Evolutionary conservation across 2,113 vertebrate genomes (phyloP).

Genomic region (Colaptes auratus): DNA sequence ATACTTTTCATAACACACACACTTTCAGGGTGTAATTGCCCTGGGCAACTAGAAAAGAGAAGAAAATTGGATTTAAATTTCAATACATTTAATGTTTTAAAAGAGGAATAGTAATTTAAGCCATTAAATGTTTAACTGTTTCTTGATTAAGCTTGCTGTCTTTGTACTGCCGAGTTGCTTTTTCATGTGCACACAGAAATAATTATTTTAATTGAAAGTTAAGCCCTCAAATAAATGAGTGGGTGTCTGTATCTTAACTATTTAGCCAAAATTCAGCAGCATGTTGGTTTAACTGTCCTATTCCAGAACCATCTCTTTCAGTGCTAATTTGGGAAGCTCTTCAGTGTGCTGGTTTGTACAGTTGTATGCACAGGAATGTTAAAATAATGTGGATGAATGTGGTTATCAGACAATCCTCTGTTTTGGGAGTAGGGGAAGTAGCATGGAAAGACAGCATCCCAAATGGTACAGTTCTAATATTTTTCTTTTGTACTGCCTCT

Average conservation of each 20-base stretch:
- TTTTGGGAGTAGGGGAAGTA: background rate
- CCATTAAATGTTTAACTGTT: background rate
- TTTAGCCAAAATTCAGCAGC: background rate
- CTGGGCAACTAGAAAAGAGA: background rate
- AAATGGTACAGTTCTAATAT: background rate
- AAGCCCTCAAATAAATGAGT: background rate
- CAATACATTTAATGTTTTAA: background rate
- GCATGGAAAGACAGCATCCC: background rate
- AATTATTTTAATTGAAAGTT: background rate
- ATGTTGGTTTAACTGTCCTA: background rate
- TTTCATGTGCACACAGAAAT: background rate
- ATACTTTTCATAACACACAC: background rate
- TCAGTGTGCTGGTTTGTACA: background rate
- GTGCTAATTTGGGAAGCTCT: background rate
- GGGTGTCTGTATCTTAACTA: background rate
- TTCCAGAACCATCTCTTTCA: background rate
- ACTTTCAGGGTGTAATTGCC: background rate
- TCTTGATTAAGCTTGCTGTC: background rate
- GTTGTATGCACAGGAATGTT: background rate
- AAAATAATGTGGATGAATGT: background rate
- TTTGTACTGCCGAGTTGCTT: background rate
- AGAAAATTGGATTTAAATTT: background rate
- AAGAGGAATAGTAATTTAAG: background rate
- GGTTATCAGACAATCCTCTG: background rate
- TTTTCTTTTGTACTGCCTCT: background rate